Evolutionary conservation across 2,888 invertebrate species (phyloP).

Genomic region (Leptarthrus brevirostris): DNA sequence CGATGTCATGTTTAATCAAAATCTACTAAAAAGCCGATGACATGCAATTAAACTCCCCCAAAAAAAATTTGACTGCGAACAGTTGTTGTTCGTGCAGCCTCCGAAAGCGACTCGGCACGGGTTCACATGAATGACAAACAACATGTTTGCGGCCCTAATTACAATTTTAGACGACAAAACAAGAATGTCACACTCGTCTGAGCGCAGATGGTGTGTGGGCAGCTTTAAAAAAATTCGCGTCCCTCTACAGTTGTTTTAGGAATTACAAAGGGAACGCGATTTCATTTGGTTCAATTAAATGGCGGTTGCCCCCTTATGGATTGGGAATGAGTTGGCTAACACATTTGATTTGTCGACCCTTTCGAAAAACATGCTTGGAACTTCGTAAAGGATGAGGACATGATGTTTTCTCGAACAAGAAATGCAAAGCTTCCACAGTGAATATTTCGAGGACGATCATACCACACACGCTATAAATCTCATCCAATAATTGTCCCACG

Average conservation of each 20-base stretch:
- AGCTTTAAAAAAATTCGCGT: constrained; percentile 10
- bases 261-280: constrained; percentile 42
- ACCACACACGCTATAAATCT: constrained; percentile 4
- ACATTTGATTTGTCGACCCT: constrained; percentile 8
- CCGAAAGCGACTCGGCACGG: too few relatives aligned
- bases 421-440: too few relatives aligned
- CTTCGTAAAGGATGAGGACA: too few relatives aligned
- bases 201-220: constrained; percentile 32
- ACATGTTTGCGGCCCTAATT: constrained; percentile 9
- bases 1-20: constrained; percentile 16
- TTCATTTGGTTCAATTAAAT: constrained; percentile 41
- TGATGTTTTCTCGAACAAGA: too few relatives aligned
- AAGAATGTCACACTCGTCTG: constrained; percentile 12
- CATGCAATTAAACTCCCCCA: constrained; percentile 29
- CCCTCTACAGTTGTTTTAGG: constrained; percentile 43
- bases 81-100: background rate
- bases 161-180: constrained; percentile 4
- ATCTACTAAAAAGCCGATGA: constrained; percentile 37
- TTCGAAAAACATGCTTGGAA: too few relatives aligned
- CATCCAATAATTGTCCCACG: constrained; percentile 34
- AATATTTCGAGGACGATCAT: too few relatives aligned
- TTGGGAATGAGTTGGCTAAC: background rate
- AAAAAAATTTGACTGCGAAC: background rate
- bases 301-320: constrained; percentile 1
- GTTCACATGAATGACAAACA: background rate